phyloP scores from a whole-genome alignment of 2,113 vertebrate species.

The Burhinus bistriatus region DNA sequence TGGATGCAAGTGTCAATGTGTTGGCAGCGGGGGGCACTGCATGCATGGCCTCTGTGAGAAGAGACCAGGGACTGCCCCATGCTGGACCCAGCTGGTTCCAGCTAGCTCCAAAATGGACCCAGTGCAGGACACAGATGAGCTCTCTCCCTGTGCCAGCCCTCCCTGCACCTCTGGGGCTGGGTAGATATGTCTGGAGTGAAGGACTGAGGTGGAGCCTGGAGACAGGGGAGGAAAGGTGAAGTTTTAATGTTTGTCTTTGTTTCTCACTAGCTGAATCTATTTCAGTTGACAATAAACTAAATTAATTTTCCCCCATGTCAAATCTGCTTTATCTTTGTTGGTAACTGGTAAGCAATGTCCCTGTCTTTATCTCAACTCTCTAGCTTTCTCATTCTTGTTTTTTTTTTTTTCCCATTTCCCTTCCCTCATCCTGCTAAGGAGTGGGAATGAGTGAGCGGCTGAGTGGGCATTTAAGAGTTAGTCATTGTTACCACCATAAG shows the following conservation, averaged over 20 bases:
- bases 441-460: background rate
- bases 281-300: background rate
- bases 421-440: background rate
- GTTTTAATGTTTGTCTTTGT: background rate
- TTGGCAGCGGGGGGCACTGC: background rate
- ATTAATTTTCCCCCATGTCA: background rate
- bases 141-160: rapidly evolving
- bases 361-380: background rate
- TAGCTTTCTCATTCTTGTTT: rapidly evolving
- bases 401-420: rapidly evolving
- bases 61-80: background rate
- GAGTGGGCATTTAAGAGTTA: background rate
- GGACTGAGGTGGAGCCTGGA: background rate
- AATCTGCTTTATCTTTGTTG: background rate
- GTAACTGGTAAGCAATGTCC: background rate
- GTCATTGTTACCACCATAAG: rapidly evolving
- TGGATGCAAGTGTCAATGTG: background rate
- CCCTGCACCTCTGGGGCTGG: background rate
- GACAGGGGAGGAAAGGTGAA: rapidly evolving
- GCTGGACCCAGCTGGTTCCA: background rate
- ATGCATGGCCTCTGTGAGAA: background rate
- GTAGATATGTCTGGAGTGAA: background rate
- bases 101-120: background rate
- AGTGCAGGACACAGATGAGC: background rate
- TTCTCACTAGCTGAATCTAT: background rate